These are phyloP conservation scores for Pseudomyrmex pallidus DNA, from an alignment of 1,140 invertebrate species.

Conservation along the genomic window DNA sequence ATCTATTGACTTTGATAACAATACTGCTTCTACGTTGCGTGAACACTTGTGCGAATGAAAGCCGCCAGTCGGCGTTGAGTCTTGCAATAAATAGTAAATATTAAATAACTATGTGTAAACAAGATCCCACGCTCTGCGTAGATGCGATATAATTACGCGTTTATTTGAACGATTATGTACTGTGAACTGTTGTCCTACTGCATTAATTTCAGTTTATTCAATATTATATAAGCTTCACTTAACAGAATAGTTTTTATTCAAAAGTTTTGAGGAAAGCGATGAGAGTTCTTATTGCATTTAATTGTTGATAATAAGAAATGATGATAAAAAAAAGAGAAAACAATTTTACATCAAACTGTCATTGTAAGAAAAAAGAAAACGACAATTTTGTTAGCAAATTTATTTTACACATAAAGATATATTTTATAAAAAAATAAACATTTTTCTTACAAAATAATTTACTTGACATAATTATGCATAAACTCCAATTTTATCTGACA, in stretches of 20 bases:
- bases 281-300: too few relatives aligned
- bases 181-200: too few relatives aligned
- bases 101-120: neutral
- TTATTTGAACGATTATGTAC: too few relatives aligned
- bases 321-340: neutral
- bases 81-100: constrained; percentile 1
- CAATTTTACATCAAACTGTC: too few relatives aligned
- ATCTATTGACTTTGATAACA: constrained; percentile 8
- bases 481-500: neutral
- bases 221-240: too few relatives aligned
- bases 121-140: neutral
- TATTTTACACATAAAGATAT: neutral
- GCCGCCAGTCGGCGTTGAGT: neutral
- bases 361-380: neutral
- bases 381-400: neutral
- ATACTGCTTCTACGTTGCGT: neutral
- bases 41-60: neutral
- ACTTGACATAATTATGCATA: neutral
- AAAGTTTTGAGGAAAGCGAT: too few relatives aligned
- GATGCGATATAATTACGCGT: too few relatives aligned
- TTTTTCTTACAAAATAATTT: neutral
- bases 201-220: too few relatives aligned
- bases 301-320: neutral
- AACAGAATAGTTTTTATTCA: too few relatives aligned
- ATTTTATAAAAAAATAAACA: constrained; percentile 2